Percentiles rank a stretch among this genome's conserved stretches.
These are phyloP conservation scores for Leptoteleia sp. DNA, from an alignment of 1,140 invertebrate species.

Conservation along the genomic window DNA sequence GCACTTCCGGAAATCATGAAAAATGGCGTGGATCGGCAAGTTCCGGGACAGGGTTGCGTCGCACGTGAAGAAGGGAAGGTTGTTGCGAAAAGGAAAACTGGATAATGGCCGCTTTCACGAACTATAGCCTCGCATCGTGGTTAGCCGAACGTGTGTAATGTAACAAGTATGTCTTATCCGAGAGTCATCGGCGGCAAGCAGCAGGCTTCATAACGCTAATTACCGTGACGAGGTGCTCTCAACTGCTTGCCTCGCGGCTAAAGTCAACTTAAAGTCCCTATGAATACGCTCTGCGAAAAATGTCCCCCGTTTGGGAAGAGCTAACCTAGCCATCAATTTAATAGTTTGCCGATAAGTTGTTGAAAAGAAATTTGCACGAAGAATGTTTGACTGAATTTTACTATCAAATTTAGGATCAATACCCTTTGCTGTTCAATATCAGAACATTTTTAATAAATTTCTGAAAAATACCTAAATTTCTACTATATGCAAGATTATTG, in stretches of 20 bases:
- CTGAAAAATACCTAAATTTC: too few relatives aligned
- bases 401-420: too few relatives aligned
- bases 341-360: neutral
- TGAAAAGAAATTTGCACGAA: too few relatives aligned
- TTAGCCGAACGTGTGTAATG: conserved; percentile 73
- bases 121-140: conserved; percentile 72
- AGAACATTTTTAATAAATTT: too few relatives aligned
- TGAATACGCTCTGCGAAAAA: conserved; percentile 43
- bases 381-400: too few relatives aligned
- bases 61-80: conserved; percentile 47
- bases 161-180: conserved; percentile 76
- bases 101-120: conserved; percentile 80
- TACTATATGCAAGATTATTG: too few relatives aligned
- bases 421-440: too few relatives aligned
- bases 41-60: conserved; percentile 43
- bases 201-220: conserved; percentile 78
- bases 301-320: conserved; percentile 24
- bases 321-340: neutral
- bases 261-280: conserved; percentile 38
- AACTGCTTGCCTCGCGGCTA: conserved; percentile 55
- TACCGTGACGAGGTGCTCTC: conserved; percentile 72
- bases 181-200: conserved; percentile 75
- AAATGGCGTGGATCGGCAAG: conserved; percentile 55
- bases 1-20: conserved; percentile 57
- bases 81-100: conserved; percentile 75